Evolutionary conservation across 2,797 vertebrate genomes (phyloP), one percentile per base, ranked within the genome.

Genomic region (Etheostoma perlongum): DNA sequence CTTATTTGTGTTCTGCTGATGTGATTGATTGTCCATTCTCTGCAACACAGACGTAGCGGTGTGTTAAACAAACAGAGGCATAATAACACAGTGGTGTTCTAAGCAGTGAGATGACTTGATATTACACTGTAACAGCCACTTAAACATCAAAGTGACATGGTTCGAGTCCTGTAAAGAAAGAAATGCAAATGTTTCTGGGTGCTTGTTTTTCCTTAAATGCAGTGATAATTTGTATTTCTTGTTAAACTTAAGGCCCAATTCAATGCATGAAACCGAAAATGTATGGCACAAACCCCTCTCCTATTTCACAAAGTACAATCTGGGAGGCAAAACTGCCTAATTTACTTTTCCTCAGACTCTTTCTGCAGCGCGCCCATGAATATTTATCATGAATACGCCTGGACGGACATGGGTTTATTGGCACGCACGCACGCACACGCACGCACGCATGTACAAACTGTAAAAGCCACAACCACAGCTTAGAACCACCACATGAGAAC

Each of bases 1-100:
- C 52, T 70, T 27, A 67, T 70, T 67, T 49, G 61, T 61, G 19
- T 68, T 63, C 72, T 72, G 70, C 69, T 48, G 51, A 64, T 40
- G 80, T 8, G 12, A 63, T 51, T 57, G 84, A 91, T 89, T 89
- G 85, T 88, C 83, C 15, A 5, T 67, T 61, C 55, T 77, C 36
- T 63, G 36, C 18, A 21, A 57, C 68, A 72, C 61, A 23, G 19
- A 16, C 51, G 6, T 2, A 48, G 48, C 11, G 25, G 2, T 23
- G 21, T 15, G 19, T 52, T 64, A 64, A 67, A 30, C 21, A 60
- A 68, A 46, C 11, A 61, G 68, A 33, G 54, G 25, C 6, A 13
- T 18, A 3, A 36, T 47, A 80, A 30, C 64, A 46, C 67, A 67
- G 57, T 49, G 19, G 23, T 5, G 9, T 66, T 23, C 53, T 57